Evolutionary conservation across 2,113 vertebrate genomes (phyloP), one percentile per base, ranked within the genome.

Genomic region (Carollia perspicillata): DNA sequence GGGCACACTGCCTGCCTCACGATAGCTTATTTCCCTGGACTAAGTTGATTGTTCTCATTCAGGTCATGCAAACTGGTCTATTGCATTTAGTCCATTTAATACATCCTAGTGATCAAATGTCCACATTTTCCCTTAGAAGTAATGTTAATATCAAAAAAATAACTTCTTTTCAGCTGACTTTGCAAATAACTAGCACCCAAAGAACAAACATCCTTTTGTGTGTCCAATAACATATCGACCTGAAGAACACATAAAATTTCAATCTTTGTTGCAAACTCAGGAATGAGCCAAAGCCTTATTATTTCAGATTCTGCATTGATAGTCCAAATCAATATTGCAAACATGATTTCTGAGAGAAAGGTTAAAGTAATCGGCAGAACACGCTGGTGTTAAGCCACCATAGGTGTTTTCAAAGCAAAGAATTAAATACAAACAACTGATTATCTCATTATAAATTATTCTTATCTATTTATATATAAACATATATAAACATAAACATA

Each of bases 361-460:
- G 30, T 95, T 95, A 95, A 95, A 96, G 80, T 93, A 89, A 96
- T 84, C 92, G 90, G 60, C 53, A 91, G 77, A 94, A 81, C 16
- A 77, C 63, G 37, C 11, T 63, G 68, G 51, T 96, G 55, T 90
- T 94, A 90, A 95, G 80, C 79, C 65, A 87, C 84, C 75, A 93
- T 63, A 85, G 96, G 30, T 49, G 92, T 40, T 89, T 75, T 83
- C 81, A 91, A 93, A 95, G 90, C 77, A 96, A 96, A 93, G 40
- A 95, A 95, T 95, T 93, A 94, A 95, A 92, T 44, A 74, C 75
- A 97, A 96, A 93, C 93, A 92, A 96, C 95, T 96, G 95, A 97
- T 93, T 89, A 88, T 63, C 60, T 86, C 60, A 42, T 85, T 80
- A 94, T 89, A 92, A 96, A 80, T 92, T 83, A 95, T 68, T 78